Evolutionary conservation across 1,140 invertebrate genomes (phyloP).

Genomic region (Drosophila lini): DNA sequence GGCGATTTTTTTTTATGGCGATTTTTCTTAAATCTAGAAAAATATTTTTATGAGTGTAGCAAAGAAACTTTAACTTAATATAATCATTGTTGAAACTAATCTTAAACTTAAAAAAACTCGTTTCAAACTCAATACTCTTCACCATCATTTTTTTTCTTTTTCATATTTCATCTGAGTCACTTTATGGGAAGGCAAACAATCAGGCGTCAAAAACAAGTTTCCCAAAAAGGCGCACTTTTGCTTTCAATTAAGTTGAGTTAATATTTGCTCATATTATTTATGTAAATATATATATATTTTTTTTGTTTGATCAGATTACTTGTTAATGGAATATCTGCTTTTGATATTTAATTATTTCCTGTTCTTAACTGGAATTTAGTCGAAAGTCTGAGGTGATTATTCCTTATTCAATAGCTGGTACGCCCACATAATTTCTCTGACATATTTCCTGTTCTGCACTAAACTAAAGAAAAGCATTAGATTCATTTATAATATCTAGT

Average conservation of each 20-base stretch:
- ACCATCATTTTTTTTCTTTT: background rate
- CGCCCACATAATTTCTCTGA: no score
- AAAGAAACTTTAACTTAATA: background rate
- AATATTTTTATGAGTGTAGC: no score
- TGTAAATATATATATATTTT: background rate
- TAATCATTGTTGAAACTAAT: no score
- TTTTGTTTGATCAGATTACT: background rate
- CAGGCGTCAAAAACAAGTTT: slow-evolving; percentile 7
- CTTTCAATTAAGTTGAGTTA: slow-evolving; percentile 19
- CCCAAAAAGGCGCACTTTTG: slow-evolving; percentile 21
- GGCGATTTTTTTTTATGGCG: no score
- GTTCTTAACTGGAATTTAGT: background rate
- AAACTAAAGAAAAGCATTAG: background rate
- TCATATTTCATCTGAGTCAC: slow-evolving; percentile 11
- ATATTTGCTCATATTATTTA: background rate
- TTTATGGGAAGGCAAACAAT: background rate
- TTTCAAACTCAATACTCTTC: background rate
- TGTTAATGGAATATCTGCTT: slow-evolving; percentile 1
- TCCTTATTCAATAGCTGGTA: background rate
- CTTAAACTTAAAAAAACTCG: no score
- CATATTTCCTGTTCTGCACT: background rate
- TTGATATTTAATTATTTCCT: slow-evolving; percentile 3
- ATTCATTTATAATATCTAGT: no score
- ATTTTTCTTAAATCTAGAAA: no score
- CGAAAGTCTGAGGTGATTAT: background rate